These are phyloP conservation scores for Lordiphosa fenestrarum DNA, from an alignment of 2,888 invertebrate genomes.

Conservation along the genomic window DNA sequence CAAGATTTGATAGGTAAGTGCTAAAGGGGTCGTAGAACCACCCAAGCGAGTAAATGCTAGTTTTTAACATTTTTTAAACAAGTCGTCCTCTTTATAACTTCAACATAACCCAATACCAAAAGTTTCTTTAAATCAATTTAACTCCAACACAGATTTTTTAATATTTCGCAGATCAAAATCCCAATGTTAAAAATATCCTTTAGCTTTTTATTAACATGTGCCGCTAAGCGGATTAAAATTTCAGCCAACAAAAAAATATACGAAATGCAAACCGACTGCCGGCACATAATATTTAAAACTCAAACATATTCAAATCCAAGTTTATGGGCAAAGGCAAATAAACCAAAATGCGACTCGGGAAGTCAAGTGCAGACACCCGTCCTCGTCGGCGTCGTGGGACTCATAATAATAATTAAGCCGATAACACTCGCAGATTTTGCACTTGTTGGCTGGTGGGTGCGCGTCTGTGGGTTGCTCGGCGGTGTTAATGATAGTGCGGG, in stretches of 20 bases:
- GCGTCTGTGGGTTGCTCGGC: conserved; percentile 17
- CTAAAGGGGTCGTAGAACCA: too few species aligned
- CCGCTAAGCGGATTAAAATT: conserved; percentile 62
- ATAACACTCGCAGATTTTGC: conserved; percentile 74
- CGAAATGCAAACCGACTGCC: conserved; percentile 26
- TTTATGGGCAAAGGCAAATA: conserved; percentile 63
- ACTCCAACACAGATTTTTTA: background rate
- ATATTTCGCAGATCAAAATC: conserved; percentile 10
- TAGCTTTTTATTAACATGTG: conserved; percentile 69
- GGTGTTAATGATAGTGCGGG: conserved; percentile 60
- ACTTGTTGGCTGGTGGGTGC: conserved; percentile 52
- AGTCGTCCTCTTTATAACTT: too few species aligned
- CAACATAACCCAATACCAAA: too few species aligned
- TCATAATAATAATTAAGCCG: conserved; percentile 75
- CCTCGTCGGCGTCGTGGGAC: conserved; percentile 62
- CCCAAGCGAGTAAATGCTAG: too few species aligned
- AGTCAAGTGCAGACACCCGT: conserved; percentile 57
- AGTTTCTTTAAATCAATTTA: too few species aligned
- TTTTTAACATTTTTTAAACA: too few species aligned
- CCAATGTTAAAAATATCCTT: conserved; percentile 20
- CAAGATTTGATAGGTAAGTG: too few species aligned
- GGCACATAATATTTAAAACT: conserved; percentile 57
- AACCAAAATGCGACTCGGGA: conserved; percentile 30
- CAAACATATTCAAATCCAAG: conserved; percentile 73
- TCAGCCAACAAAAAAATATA: conserved; percentile 31